Base-by-base conservation (phyloP, 2,113 vertebrate genomes). In the Paratilapia polleni region DNA sequence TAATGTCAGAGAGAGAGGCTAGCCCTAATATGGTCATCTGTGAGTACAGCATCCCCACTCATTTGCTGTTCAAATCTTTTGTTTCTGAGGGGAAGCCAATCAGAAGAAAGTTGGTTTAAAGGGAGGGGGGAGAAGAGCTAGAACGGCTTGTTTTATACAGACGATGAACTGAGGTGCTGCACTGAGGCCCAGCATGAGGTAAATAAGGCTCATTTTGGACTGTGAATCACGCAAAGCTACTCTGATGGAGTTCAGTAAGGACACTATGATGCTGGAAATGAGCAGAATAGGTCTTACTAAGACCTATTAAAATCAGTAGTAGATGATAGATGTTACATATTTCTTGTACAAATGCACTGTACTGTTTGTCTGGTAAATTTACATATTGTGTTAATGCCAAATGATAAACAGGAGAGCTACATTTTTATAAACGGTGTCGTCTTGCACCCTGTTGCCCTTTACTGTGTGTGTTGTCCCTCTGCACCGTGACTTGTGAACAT, bases 191-290 rank as follows among this genome's bases (percentile, higher is more conserved):
- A 49, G 64, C 17, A 9, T 26, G 38, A 47, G 22, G 14, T 47
- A 68, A 47, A 68, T 47, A 3, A 52, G 43, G 26, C 64, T 52
- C 11, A 52, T 31, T 73, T 73, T 52, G 49, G 3, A 52, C 66
- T 52, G 20, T 41, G 43, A 73, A 73, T 52, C 24, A 73, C 31
- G 66, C 43, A 73, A 73, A 52, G 66, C 43, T 73, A 73, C 66
- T 14, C 15, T 28, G 4, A 70, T 20, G 41, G 1, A 28, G 64
- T 26, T 22, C 43, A 22, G 26, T 8, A 28, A 68, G 19, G 19
- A 28, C 15, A 68, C 26, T 24, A 28, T 68, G 6, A 22, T 14
- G 34, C 20, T 64, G 20, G 20, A 64, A 64, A 64, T 6, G 2
- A 64, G 38, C 22, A 36, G 36, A 36, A 36, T 36, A 36, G 34